Evolutionary conservation across 2,113 vertebrate species (phyloP).

Genomic region (Gymnogyps californianus): DNA sequence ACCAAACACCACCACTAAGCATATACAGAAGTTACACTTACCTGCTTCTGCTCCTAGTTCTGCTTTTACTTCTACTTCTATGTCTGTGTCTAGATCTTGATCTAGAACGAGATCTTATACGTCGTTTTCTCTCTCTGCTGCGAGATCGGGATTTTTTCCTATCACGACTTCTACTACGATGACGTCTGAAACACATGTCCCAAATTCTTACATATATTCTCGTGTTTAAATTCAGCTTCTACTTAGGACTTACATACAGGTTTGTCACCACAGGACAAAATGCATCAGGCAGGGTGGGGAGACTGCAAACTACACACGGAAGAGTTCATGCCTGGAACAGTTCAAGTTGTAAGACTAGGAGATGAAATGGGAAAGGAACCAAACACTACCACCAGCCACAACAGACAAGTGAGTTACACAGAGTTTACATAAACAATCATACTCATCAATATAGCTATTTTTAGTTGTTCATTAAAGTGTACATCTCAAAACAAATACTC

Average conservation of each 20-base stretch:
- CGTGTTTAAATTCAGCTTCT: background rate
- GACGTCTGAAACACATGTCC: constrained; percentile 75
- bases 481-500: background rate
- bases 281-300: background rate
- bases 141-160: constrained; percentile 86
- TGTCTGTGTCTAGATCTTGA: constrained; percentile 90
- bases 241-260: background rate
- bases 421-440: background rate
- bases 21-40: background rate
- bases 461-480: background rate
- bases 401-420: background rate
- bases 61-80: constrained; percentile 87
- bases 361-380: background rate
- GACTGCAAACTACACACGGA: background rate
- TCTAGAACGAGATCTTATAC: constrained; percentile 84
- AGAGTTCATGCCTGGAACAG: background rate
- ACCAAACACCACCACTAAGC: background rate
- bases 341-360: background rate
- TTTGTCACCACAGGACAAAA: background rate
- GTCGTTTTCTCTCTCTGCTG: constrained; percentile 89
- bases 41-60: constrained; percentile 93
- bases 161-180: constrained; percentile 90
- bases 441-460: background rate
- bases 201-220: background rate
- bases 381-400: background rate